phyloP scores from a whole-genome alignment of 1,140 invertebrate genomes.

The Listronotus oregonensis region DNA sequence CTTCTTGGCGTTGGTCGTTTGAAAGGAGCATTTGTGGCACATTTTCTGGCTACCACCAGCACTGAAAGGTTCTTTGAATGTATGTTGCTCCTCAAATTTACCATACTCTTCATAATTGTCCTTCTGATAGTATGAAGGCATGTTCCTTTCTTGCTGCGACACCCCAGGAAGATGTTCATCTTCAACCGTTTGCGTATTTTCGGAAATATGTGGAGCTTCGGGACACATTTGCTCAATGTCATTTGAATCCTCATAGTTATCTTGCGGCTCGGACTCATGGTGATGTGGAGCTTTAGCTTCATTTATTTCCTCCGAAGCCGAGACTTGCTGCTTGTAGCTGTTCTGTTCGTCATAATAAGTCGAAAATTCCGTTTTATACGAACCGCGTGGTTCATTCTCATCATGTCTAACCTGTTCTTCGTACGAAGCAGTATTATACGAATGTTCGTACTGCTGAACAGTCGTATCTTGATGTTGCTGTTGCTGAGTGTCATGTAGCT shows the following conservation, averaged over 20 bases:
- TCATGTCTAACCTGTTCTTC: background rate
- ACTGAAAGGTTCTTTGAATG: slow-evolving; percentile 10
- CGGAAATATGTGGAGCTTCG: slow-evolving; percentile 14
- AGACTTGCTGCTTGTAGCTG: too few species aligned
- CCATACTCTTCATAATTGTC: background rate
- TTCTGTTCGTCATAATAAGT: too few species aligned
- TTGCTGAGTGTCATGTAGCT: background rate
- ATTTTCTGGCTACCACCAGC: slow-evolving; percentile 6
- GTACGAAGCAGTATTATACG: background rate
- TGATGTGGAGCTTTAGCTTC: background rate
- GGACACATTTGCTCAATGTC: slow-evolving; percentile 8
- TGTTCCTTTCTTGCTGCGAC: background rate
- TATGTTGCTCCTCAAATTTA: slow-evolving; percentile 5
- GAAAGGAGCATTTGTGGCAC: slow-evolving; percentile 32
- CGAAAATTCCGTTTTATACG: too few species aligned
- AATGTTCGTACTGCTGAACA: too few species aligned
- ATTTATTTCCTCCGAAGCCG: background rate
- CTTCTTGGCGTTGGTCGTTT: slow-evolving; percentile 35
- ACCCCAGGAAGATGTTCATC: background rate
- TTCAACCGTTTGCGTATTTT: background rate
- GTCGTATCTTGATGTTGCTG: background rate
- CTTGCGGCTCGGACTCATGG: background rate
- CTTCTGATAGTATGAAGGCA: background rate
- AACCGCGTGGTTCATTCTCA: background rate
- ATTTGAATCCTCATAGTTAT: background rate